phyloP scores from a whole-genome alignment of 2,888 invertebrate genomes.

The Parnassius orleans region DNA sequence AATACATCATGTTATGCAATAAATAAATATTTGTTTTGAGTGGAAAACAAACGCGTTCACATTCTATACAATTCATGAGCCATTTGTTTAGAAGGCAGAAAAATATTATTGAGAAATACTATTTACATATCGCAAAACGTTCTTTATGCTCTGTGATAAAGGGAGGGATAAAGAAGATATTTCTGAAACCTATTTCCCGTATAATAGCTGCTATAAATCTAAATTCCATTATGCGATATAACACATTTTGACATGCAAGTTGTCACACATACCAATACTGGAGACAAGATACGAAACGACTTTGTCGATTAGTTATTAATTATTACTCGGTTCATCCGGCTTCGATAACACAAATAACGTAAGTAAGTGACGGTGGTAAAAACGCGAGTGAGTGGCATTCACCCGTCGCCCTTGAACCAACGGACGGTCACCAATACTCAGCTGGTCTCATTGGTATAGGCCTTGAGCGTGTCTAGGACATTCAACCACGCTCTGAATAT shows the following conservation, averaged over 20 bases:
- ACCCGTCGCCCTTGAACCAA: conserved; percentile 75
- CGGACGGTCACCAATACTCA: conserved; percentile 65
- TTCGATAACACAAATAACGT: conserved; percentile 62
- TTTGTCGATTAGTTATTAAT: conserved; percentile 44
- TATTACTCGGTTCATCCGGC: conserved; percentile 64
- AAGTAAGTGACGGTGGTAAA: conserved; percentile 63
- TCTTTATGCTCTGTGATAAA: conserved; percentile 6
- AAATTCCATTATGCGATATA: conserved; percentile 4
- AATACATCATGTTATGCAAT: not conserved
- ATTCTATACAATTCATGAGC: not conserved
- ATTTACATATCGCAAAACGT: not conserved
- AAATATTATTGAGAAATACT: not conserved
- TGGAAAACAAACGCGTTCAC: not conserved
- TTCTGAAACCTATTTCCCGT: conserved; percentile 3
- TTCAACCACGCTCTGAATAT: conserved; percentile 59
- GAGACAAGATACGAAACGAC: conserved; percentile 18
- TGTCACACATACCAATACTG: conserved; percentile 28
- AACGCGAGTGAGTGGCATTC: conserved; percentile 76
- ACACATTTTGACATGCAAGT: conserved; percentile 32
- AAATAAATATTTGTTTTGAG: conserved; percentile 2
- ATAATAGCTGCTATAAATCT: conserved; percentile 16
- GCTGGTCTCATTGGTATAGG: conserved; percentile 65
- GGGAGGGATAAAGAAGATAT: not conserved
- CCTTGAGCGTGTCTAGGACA: conserved; percentile 69
- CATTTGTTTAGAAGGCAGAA: not conserved